These are phyloP conservation scores for Paedocypris micromegethes DNA, from an alignment of 2,797 vertebrate species.

Conservation along the genomic window DNA sequence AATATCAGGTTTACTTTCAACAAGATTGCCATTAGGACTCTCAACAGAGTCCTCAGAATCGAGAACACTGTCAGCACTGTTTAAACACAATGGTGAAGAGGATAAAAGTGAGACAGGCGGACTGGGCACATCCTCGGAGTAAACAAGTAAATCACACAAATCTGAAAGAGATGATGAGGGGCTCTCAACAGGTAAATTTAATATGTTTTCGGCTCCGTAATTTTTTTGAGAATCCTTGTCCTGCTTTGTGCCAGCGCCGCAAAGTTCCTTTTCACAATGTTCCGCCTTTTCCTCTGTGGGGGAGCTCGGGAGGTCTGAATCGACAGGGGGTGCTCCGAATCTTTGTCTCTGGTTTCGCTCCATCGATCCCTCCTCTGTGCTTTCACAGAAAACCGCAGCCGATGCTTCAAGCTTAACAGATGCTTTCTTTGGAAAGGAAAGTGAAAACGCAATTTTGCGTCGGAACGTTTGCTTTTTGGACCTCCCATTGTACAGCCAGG, in stretches of 20 bases:
- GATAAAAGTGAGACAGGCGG: constrained; percentile 34
- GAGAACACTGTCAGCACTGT: constrained; percentile 27
- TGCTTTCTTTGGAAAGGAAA: constrained; percentile 82
- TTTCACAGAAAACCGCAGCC: constrained; percentile 79
- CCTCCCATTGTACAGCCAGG: constrained; percentile 49
- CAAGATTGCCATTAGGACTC: constrained; percentile 19
- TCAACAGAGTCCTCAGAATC: constrained; percentile 40
- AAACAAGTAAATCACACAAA: constrained; percentile 52
- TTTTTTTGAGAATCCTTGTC: constrained; percentile 43
- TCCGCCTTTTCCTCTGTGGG: constrained; percentile 53
- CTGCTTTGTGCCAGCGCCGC: constrained; percentile 41
- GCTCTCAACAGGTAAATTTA: constrained; percentile 40
- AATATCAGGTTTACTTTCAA: constrained; percentile 34
- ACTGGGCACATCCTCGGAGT: constrained; percentile 46
- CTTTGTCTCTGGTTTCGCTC: constrained; percentile 61
- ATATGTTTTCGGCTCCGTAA: constrained; percentile 43
- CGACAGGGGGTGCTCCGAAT: constrained; percentile 64
- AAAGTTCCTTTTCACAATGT: constrained; percentile 55
- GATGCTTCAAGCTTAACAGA: constrained; percentile 77
- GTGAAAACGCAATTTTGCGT: constrained; percentile 77
- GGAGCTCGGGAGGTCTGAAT: constrained; percentile 56
- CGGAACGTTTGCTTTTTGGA: constrained; percentile 62
- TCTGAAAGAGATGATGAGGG: constrained; percentile 38
- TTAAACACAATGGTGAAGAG: constrained; percentile 24
- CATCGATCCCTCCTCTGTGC: constrained; percentile 65